These are phyloP conservation scores for Ranitomeya variabilis DNA, from an alignment of 2,113 vertebrate genomes.

Conservation along the genomic window DNA sequence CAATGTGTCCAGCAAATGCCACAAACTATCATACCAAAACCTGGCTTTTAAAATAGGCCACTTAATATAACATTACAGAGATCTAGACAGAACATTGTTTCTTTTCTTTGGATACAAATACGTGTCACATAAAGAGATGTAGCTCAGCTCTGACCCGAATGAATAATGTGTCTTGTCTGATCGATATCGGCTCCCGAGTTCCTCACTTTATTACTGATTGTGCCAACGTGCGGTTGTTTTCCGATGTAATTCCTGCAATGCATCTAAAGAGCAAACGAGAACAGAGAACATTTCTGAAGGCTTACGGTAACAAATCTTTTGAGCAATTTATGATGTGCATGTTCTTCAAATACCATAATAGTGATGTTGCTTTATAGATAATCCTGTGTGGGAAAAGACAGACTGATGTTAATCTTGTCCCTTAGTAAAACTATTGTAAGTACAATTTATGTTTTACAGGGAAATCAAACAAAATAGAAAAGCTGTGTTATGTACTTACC, in stretches of 20 bases:
- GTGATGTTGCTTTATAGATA: conserved; percentile 30
- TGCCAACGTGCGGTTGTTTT: conserved; percentile 68
- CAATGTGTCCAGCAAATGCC: background rate
- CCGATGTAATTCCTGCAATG: conserved; percentile 80
- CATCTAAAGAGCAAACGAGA: conserved; percentile 72
- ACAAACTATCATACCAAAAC: background rate
- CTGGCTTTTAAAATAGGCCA: background rate
- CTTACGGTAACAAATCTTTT: conserved; percentile 38
- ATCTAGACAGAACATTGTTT: conserved; percentile 11
- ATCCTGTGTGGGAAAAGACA: conserved; percentile 25
- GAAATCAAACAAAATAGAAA: background rate
- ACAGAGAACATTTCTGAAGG: conserved; percentile 17
- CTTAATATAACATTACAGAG: background rate
- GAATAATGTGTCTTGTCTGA: conserved; percentile 29
- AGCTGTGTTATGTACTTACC: conserved; percentile 10
- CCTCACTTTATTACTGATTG: conserved; percentile 11
- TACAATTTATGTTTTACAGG: background rate
- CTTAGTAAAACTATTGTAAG: conserved; percentile 25
- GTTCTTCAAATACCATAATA: conserved; percentile 38
- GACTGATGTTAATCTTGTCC: conserved; percentile 38
- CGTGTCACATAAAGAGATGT: conserved; percentile 26
- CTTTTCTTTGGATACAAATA: conserved; percentile 28
- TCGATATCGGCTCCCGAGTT: conserved; percentile 27
- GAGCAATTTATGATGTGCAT: conserved; percentile 40
- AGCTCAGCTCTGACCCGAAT: conserved; percentile 67